These are phyloP conservation scores for Meles meles DNA, from an alignment of 2,113 vertebrate species.

Conservation along the genomic window DNA sequence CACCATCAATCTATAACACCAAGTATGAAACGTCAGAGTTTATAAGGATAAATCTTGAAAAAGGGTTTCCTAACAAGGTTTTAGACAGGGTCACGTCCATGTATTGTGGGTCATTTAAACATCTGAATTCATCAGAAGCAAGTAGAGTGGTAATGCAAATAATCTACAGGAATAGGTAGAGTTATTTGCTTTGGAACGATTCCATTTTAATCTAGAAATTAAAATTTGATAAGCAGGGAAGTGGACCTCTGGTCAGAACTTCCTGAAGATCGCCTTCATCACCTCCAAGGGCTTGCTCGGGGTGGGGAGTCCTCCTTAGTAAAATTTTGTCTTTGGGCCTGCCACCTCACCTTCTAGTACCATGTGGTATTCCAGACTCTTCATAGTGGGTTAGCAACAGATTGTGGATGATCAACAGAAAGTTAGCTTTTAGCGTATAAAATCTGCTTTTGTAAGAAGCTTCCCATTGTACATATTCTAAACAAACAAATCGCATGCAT, in stretches of 20 bases:
- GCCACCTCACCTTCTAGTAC: too few species aligned
- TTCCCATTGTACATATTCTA: background rate
- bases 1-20: background rate
- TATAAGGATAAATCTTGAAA: background rate
- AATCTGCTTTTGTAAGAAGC: background rate
- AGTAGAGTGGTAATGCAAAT: constrained; percentile 13
- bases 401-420: background rate
- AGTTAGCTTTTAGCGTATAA: background rate
- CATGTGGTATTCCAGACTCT: background rate
- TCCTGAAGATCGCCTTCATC: background rate
- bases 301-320: background rate
- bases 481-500: background rate
- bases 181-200: constrained; percentile 19
- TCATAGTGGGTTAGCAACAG: background rate
- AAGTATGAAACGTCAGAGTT: background rate
- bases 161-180: background rate
- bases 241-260: background rate
- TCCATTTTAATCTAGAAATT: background rate
- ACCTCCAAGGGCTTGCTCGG: background rate
- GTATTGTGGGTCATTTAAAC: background rate
- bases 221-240: background rate
- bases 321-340: background rate
- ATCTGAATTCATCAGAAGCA: background rate
- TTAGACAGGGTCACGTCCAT: background rate
- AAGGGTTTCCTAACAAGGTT: background rate